Base-by-base conservation (phyloP, 1,140 invertebrate species). In the Pogonognathellus flavescens region DNA sequence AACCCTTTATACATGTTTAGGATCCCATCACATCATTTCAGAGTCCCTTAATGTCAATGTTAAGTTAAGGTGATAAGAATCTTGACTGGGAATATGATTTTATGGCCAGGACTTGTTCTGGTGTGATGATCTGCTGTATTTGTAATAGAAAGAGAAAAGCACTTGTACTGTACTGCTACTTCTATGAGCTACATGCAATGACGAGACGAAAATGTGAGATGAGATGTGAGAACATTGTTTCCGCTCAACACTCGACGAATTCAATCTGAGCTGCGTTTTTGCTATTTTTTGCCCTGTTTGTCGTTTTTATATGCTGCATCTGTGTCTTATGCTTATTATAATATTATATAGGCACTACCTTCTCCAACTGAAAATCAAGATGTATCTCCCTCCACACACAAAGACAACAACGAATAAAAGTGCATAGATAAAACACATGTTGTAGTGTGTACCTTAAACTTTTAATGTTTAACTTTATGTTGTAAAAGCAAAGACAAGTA, bases 211-310 rank as follows among this genome's bases (percentile, higher is more conserved):
- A n/a, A 57, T 57, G 9, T 41, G n/a, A 57, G n/a, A 57, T n/a
- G 31, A 76, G n/a, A 50, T 5, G 6, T 76, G 70, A 76, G 70
- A 76, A 76, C 70, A 76, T 76, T 76, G 70, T 76, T 76, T 76
- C 70, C 70, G 70, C 70, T 76, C 70, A 76, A 76, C 70, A 31
- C 70, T 76, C 41, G 22, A 18, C 31, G 22, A 76, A 76, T 31
- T 76, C 31, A 76, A 41, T 76, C 70, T 50, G 31, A 41, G 31
- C 31, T n/a, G 10, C 0, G 31, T 76, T 76, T 41, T 31, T 66
- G 22, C 62, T 49, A 13, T 76, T 76, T 76, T 76, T 76, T 76
- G 41, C 31, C 41, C n/a, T 31, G 2, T 76, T 76, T 76, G 70
- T 76, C 70, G 25, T 50, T 76, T 76, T 49, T 76, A 41, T 49